Percentiles rank a stretch among this genome's conserved stretches.
Conservation (phyloP, 2,113 vertebrate species). For the Barnardius zonarius region DNA sequence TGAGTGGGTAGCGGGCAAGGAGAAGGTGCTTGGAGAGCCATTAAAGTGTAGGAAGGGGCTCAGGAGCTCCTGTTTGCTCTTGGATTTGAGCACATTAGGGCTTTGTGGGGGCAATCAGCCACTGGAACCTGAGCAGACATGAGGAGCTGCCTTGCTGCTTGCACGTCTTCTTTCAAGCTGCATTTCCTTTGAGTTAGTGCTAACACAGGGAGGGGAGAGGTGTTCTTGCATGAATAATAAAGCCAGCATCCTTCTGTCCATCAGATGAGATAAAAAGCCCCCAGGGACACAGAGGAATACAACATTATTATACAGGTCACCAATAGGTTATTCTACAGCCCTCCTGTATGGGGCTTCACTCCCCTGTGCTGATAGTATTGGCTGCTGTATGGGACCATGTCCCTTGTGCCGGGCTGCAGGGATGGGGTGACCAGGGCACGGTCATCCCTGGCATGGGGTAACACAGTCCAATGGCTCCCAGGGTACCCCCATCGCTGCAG, state of each 20-base stretch:
- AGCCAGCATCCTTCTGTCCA: slow-evolving; percentile 29
- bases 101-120: not conserved
- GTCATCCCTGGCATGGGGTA: not conserved
- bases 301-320: slow-evolving; percentile 55
- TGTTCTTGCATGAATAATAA: slow-evolving; percentile 57
- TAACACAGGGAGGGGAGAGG: not conserved
- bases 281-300: not conserved
- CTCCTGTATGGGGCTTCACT: not conserved
- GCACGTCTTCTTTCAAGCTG: not conserved
- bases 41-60: not conserved
- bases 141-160: not conserved
- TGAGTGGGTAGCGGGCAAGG: not conserved
- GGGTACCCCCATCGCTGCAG: fast-evolving
- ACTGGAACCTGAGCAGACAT: not conserved
- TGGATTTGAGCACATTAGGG: not conserved
- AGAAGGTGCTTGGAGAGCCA: not conserved
- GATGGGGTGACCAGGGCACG: not conserved
- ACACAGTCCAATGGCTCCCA: fast-evolving
- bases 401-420: not conserved
- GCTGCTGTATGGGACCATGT: fast-evolving
- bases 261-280: slow-evolving; percentile 55
- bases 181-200: not conserved
- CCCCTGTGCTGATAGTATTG: not conserved
- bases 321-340: not conserved
- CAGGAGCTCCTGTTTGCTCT: not conserved